Conservation (phyloP, 1,140 invertebrate species). For the Epicauta chinensis region DNA sequence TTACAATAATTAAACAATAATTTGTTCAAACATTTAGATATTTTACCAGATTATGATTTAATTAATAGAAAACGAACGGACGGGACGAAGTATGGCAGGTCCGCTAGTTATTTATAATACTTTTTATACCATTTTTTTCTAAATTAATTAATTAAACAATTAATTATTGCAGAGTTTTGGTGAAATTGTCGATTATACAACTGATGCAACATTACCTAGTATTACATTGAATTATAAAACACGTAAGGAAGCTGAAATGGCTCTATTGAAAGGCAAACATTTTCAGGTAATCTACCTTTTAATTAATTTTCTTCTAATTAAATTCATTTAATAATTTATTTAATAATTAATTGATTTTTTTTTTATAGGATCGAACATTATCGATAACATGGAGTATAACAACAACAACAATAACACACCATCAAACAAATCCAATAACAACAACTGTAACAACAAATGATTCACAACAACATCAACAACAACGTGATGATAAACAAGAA, state of each 20-base stretch:
- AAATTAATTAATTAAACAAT: background rate
- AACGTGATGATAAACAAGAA: no score
- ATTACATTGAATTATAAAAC: conserved; percentile 65
- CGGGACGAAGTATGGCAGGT: no score
- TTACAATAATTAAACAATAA: no score
- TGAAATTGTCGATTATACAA: conserved; percentile 61
- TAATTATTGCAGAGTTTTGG: conserved; percentile 57
- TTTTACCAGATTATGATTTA: no score
- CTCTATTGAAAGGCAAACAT: conserved; percentile 56
- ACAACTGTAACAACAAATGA: no score
- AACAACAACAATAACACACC: conserved; percentile 22
- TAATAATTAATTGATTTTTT: background rate
- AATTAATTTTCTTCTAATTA: no score
- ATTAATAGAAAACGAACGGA: no score
- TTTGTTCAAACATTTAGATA: no score
- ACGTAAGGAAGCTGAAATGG: conserved; percentile 67
- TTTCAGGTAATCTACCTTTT: no score
- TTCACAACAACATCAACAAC: no score
- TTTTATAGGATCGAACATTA: conserved; percentile 35
- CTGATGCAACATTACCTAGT: conserved; percentile 58
- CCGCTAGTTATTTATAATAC: no score
- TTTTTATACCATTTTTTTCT: conserved; percentile 8
- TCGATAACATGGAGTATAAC: conserved; percentile 39
- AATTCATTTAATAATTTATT: no score
- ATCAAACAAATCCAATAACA: conserved; percentile 19